phyloP scores from a whole-genome alignment of 2,888 invertebrate genomes.

The Omphaloscelis lunosa region DNA sequence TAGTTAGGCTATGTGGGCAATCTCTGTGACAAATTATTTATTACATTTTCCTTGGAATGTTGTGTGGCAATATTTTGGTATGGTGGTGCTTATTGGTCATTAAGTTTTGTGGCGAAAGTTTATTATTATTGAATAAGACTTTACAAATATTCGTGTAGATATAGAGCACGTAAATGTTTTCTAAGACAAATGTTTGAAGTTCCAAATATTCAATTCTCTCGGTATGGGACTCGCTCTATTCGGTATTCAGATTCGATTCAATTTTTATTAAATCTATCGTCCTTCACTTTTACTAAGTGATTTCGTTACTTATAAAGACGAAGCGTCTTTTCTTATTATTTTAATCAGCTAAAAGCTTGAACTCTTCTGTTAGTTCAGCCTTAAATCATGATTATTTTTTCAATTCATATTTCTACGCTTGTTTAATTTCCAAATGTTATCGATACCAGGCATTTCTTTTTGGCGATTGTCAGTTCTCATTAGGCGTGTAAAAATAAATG shows the following conservation, averaged over 20 bases:
- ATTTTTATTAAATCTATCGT: too few species aligned
- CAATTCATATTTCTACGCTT: conserved; percentile 27
- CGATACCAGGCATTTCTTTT: conserved; percentile 74
- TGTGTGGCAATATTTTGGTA: conserved; percentile 26
- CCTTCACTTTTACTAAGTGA: neutral
- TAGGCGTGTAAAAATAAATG: conserved; percentile 86
- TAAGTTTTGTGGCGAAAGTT: neutral
- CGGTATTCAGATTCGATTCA: too few species aligned
- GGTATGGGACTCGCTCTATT: neutral
- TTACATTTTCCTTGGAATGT: conserved; percentile 46
- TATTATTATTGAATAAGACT: neutral
- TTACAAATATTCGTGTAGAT: neutral
- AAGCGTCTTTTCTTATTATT: conserved; percentile 10
- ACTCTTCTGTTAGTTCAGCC: conserved; percentile 1
- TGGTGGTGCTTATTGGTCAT: conserved; percentile 16
- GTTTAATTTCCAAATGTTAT: conserved; percentile 67
- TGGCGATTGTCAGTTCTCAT: conserved; percentile 84
- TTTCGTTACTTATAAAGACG: neutral
- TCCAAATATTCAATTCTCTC: neutral
- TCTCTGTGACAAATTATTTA: conserved; percentile 65
- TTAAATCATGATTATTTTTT: conserved; percentile 13
- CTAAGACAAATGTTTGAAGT: neutral
- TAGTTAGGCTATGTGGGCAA: conserved; percentile 52
- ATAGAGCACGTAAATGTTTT: neutral
- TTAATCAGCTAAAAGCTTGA: conserved; percentile 53